Evolutionary conservation across 2,797 vertebrate genomes (phyloP).

Genomic region (Acrossocheilus fasciatus): DNA sequence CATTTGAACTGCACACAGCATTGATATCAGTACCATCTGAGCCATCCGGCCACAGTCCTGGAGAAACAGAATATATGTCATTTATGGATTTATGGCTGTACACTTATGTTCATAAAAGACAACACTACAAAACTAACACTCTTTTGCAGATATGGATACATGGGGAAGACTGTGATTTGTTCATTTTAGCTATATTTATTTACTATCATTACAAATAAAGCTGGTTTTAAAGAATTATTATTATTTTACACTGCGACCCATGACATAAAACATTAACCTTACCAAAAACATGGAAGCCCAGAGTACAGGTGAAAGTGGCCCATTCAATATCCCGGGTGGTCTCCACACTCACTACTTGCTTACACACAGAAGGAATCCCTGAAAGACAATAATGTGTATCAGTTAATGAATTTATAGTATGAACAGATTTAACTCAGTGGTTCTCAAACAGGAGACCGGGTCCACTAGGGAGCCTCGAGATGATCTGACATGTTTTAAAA

Average conservation of each 20-base stretch:
- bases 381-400: conserved; percentile 47
- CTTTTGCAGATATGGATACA: not conserved
- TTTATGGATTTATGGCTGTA: not conserved
- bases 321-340: conserved; percentile 93
- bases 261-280: conserved; percentile 26
- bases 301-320: conserved; percentile 90
- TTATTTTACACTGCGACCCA: not conserved
- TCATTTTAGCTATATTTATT: not conserved
- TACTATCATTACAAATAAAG: not conserved
- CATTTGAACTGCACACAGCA: conserved; percentile 86
- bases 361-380: conserved; percentile 98
- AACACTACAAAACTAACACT: not conserved
- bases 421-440: not conserved
- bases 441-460: not conserved
- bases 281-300: conserved; percentile 98
- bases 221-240: not conserved
- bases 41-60: conserved; percentile 97
- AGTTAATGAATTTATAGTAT: not conserved
- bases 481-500: not conserved
- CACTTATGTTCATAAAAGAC: not conserved
- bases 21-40: conserved; percentile 98
- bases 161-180: not conserved
- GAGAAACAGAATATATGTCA: not conserved
- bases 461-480: not conserved
- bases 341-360: conserved; percentile 96